These are phyloP conservation scores for Mercenaria mercenaria DNA, from an alignment of 1,140 invertebrate genomes.

Conservation along the genomic window DNA sequence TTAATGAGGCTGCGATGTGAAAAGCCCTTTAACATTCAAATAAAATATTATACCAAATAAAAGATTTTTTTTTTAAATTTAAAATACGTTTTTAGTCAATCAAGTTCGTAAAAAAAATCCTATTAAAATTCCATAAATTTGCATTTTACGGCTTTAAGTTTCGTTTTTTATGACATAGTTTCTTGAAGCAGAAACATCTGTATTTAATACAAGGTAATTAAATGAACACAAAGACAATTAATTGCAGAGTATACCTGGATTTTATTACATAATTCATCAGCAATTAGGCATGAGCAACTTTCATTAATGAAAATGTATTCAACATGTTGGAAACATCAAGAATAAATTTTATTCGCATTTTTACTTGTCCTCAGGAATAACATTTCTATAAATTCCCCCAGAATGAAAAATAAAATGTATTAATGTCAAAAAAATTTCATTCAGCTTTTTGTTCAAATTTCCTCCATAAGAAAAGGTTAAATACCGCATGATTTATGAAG, in stretches of 20 bases:
- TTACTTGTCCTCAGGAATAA: background rate
- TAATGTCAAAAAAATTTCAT: background rate
- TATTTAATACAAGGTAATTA: background rate
- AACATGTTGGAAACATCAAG: background rate
- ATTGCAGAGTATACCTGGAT: background rate
- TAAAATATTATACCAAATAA: too few relatives aligned
- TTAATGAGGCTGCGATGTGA: too few relatives aligned
- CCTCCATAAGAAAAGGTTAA: background rate
- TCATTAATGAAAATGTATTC: background rate
- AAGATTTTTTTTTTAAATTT: too few relatives aligned
- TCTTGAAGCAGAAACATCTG: slow-evolving; percentile 1
- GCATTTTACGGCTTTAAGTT: too few relatives aligned
- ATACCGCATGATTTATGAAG: background rate
- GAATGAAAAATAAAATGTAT: background rate
- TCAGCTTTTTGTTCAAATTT: background rate
- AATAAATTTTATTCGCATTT: background rate
- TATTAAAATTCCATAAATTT: too few relatives aligned
- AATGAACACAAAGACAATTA: background rate
- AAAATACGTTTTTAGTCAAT: too few relatives aligned
- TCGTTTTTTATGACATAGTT: too few relatives aligned
- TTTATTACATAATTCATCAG: background rate
- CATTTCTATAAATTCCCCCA: background rate
- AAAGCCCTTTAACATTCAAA: too few relatives aligned
- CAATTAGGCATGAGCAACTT: background rate
- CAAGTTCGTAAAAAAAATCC: too few relatives aligned